Conservation (phyloP, 2,113 vertebrate species). For the Rutilus rutilus region DNA sequence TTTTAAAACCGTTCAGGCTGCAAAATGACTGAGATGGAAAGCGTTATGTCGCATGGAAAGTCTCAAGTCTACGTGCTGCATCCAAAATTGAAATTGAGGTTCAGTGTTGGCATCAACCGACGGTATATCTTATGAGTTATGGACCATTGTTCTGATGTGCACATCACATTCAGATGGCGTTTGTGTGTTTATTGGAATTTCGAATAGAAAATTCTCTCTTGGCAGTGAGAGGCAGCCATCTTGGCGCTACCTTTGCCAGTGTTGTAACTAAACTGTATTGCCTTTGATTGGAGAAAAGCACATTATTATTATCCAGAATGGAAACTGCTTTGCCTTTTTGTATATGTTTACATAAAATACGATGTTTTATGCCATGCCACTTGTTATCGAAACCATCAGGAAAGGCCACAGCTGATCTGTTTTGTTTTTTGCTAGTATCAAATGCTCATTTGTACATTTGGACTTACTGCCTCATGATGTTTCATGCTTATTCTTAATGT, state of each 20-base stretch:
- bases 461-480: neutral
- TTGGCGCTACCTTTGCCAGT: constrained; percentile 12
- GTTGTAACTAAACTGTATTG: constrained; percentile 20
- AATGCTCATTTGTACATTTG: neutral
- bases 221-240: constrained; percentile 15
- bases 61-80: neutral
- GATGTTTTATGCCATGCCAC: neutral
- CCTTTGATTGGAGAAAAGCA: constrained; percentile 4
- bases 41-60: neutral
- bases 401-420: neutral
- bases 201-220: constrained; percentile 2
- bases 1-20: constrained; percentile 7
- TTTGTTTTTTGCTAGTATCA: neutral
- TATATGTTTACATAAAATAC: neutral
- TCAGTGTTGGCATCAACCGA: neutral
- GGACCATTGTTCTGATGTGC: neutral
- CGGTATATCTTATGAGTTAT: neutral
- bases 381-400: neutral
- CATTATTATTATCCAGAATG: constrained; percentile 1
- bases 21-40: neutral
- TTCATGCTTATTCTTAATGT: neutral
- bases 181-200: neutral
- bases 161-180: neutral
- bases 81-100: constrained; percentile 6
- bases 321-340: neutral